Base-by-base conservation (phyloP, 2,797 vertebrate species). In the Sebastes nivosus region DNA sequence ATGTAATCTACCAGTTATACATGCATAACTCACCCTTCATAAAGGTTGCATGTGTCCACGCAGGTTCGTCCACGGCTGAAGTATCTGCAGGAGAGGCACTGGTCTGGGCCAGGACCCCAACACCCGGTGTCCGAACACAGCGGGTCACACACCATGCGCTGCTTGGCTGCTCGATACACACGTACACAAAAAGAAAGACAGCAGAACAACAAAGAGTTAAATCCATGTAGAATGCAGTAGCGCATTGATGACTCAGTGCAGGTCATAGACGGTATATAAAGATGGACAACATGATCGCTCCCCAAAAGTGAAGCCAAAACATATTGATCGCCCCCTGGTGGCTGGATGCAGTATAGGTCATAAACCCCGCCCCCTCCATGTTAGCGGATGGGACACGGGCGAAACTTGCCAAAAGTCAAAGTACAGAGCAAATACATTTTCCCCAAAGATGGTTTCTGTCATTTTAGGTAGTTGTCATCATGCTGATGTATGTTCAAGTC, bases 101-200 rank as follows among this genome's bases (percentile, higher is more conserved):
- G 99, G 85, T 99, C 97, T 1, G 98, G 96, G 2, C 98, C 98
- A 0, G 97, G 96, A 42, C 98, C 98, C 99, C 99, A 99, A 16
- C 99, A 99, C 55, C 99, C 99, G 2, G 96, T 92, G 0, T 93
- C 96, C 0, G 99, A 99, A 90, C 99, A 99, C 77, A 99, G 89
- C 16, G 95, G 94, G 46, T 99, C 97, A 84, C 99, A 99, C 78
- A 97, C 95, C 98, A 98, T 97, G 61, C 89, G 95, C 32, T 97
- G 96, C 5, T 95, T 95, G 91, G 96, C 98, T 99, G 95, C 59
- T 79, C 89, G 84, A 87, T 18, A 81, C 74, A 83, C 42, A 89
- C 25, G 78, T 13, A 79, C 29, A 89, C 18, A 34, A 13, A 46
- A 66, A 67, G 22, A 67, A 61, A 67, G 2, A 74, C 11, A 72